Conservation (phyloP, 2,113 vertebrate species). For the Hyla sarda region DNA sequence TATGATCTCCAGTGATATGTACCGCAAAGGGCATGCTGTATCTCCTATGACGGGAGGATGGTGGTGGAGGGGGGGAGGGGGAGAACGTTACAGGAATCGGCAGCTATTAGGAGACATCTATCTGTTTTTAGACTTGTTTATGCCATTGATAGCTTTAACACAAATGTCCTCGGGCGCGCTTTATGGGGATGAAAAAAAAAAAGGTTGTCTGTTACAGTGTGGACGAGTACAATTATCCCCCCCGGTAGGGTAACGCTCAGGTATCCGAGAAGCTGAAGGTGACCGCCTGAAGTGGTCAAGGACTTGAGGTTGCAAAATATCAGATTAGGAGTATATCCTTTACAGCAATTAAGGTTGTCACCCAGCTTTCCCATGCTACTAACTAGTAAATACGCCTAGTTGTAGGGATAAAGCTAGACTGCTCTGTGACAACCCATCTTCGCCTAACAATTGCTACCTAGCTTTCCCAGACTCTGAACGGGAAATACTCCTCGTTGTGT, state of each 20-base stretch:
- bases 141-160: slow-evolving; percentile 46
- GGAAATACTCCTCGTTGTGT: too few species aligned
- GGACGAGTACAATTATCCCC: slow-evolving; percentile 45
- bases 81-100: slow-evolving; percentile 16
- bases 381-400: not conserved
- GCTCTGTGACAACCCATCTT: not conserved
- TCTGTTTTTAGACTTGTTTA: slow-evolving; percentile 37
- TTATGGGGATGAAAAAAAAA: slow-evolving; percentile 11
- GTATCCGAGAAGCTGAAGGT: not conserved
- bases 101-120: slow-evolving; percentile 41
- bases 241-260: not conserved
- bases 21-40: slow-evolving; percentile 35
- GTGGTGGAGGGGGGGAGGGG: not conserved
- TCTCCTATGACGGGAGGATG: slow-evolving; percentile 5
- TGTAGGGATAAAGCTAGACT: too few species aligned
- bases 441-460: too few species aligned
- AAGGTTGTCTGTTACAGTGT: slow-evolving; percentile 34
- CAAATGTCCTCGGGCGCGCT: slow-evolving; percentile 37
- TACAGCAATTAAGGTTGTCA: not conserved
- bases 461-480: too few species aligned
- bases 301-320: not conserved
- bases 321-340: not conserved
- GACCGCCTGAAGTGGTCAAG: not conserved
- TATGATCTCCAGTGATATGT: slow-evolving; percentile 43
- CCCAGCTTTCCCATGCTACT: not conserved